These are phyloP conservation scores for Zenarchopterus dispar DNA, from an alignment of 2,797 vertebrate species.

Conservation along the genomic window DNA sequence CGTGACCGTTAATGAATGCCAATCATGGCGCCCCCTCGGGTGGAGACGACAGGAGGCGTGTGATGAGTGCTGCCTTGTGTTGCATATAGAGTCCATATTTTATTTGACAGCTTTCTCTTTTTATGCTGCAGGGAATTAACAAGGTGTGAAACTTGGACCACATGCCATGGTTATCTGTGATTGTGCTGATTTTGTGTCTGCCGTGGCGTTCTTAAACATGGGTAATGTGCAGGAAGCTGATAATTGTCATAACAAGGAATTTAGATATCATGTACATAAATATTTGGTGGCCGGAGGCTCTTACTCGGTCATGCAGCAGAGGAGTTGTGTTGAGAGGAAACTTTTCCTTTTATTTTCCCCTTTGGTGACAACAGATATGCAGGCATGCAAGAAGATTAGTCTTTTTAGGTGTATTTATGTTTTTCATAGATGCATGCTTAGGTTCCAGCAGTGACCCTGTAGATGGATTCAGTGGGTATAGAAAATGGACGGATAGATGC, in stretches of 20 bases:
- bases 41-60: constrained; percentile 12
- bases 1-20: constrained; percentile 44
- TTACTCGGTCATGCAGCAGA: too few relatives aligned
- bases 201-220: background rate
- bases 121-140: constrained; percentile 16
- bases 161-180: constrained; percentile 10
- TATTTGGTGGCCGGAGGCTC: too few relatives aligned
- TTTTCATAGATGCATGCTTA: too few relatives aligned
- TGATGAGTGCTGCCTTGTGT: constrained; percentile 33
- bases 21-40: constrained; percentile 41
- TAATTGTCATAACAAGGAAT: background rate
- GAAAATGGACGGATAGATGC: too few relatives aligned
- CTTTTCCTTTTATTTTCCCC: too few relatives aligned
- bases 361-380: too few relatives aligned
- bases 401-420: too few relatives aligned
- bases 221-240: background rate
- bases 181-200: constrained; percentile 25
- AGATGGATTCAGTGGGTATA: too few relatives aligned
- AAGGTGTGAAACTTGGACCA: constrained; percentile 12
- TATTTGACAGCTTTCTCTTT: constrained; percentile 40
- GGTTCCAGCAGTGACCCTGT: too few relatives aligned
- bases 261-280: background rate
- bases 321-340: too few relatives aligned
- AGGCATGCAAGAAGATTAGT: too few relatives aligned
- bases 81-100: constrained; percentile 56